Conservation (phyloP, 2,113 vertebrate genomes). For the Dicentrarchus labrax region DNA sequence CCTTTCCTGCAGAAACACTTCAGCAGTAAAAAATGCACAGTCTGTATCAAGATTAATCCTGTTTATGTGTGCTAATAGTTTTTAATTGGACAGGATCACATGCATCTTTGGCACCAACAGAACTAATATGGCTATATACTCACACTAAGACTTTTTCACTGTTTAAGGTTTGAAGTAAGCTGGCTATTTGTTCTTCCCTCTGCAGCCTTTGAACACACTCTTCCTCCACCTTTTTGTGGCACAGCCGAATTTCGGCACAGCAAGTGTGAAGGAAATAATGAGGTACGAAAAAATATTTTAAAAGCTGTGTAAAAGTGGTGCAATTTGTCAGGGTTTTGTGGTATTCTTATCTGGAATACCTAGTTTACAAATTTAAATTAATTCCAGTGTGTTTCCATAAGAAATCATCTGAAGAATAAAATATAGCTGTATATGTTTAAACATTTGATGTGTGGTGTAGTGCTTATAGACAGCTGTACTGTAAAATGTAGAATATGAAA, state of each 20-base stretch:
- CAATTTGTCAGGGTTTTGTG: neutral
- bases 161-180: neutral
- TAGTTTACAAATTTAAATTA: neutral
- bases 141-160: neutral
- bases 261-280: slow-evolving; percentile 86
- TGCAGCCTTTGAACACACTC: slow-evolving; percentile 91
- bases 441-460: neutral
- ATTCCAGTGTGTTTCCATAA: neutral
- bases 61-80: neutral
- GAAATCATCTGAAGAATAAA: neutral
- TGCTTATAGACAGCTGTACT: neutral
- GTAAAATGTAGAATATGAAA: neutral
- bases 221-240: slow-evolving; percentile 94
- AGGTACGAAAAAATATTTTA: slow-evolving; percentile 72
- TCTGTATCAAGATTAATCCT: slow-evolving; percentile 73
- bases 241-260: slow-evolving; percentile 75
- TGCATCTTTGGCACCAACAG: neutral
- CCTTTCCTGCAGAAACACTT: slow-evolving; percentile 83
- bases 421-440: neutral
- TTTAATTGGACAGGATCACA: neutral
- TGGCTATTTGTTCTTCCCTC: neutral
- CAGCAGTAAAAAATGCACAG: slow-evolving; percentile 83
- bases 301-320: neutral
- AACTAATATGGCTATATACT: neutral
- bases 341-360: neutral